These are phyloP conservation scores for Stictocephala bisonia DNA, from an alignment of 2,888 invertebrate species.

Conservation along the genomic window DNA sequence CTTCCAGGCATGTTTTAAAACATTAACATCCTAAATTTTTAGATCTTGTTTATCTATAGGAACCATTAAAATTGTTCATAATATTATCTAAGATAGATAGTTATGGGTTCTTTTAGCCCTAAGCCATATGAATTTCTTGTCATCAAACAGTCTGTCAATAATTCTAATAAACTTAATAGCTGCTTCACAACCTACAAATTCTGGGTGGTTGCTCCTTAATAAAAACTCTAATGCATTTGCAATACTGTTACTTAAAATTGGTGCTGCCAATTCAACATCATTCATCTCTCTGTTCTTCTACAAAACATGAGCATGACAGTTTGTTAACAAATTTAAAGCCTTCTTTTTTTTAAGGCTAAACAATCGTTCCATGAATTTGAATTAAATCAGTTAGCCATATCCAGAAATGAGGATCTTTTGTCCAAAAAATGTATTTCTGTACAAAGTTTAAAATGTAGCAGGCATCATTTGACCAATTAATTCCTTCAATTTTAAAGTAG, in stretches of 20 bases:
- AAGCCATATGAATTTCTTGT: too few species aligned
- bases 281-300: slow-evolving; percentile 44
- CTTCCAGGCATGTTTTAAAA: too few species aligned
- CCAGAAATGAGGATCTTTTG: slow-evolving; percentile 38
- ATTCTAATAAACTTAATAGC: slow-evolving; percentile 34
- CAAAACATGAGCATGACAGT: slow-evolving; percentile 52
- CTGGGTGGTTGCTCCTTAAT: background rate
- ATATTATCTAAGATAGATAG: too few species aligned
- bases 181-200: slow-evolving; percentile 25
- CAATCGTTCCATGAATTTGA: slow-evolving; percentile 54
- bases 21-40: too few species aligned
- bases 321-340: slow-evolving; percentile 54
- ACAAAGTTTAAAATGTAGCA: slow-evolving; percentile 59
- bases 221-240: too few species aligned
- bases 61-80: too few species aligned
- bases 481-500: slow-evolving; percentile 33
- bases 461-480: slow-evolving; percentile 49
- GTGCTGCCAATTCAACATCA: slow-evolving; percentile 11
- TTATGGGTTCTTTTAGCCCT: too few species aligned
- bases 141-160: too few species aligned
- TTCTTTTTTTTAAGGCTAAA: slow-evolving; percentile 50
- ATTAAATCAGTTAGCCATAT: slow-evolving; percentile 46
- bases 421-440: slow-evolving; percentile 55
- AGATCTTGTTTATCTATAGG: too few species aligned
- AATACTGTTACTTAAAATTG: slow-evolving; percentile 19